These are phyloP conservation scores for Rhopalosiphum padi DNA, from an alignment of 1,140 invertebrate species.

Conservation along the genomic window DNA sequence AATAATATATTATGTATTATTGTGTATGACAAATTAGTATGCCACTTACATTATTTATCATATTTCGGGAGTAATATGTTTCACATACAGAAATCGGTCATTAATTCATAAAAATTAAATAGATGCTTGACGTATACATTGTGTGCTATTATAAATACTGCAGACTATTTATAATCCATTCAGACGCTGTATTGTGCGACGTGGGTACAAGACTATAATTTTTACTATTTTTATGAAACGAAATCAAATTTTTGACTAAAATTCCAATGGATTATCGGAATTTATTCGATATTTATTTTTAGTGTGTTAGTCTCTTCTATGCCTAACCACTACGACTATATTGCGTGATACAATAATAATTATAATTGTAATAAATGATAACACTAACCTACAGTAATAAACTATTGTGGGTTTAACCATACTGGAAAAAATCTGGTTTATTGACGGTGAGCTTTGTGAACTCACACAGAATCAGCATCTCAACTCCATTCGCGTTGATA, in stretches of 20 bases:
- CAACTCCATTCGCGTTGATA: not conserved
- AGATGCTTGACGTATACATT: not conserved
- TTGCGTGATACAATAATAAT: not conserved
- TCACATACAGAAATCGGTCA: not conserved
- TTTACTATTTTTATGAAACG: not conserved
- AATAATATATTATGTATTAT: not conserved
- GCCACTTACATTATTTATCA: not conserved
- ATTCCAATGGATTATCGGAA: not conserved
- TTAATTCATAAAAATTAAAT: not conserved
- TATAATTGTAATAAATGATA: not conserved
- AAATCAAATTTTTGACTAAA: not conserved
- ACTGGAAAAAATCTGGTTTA: not conserved
- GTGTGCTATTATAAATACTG: not conserved
- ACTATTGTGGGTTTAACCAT: not conserved
- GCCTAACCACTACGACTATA: accelerated
- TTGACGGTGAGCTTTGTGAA: not conserved
- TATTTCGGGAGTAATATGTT: not conserved
- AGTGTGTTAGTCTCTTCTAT: not conserved
- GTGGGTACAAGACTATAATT: not conserved
- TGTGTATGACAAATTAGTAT: not conserved
- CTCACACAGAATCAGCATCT: not conserved
- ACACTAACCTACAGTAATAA: not conserved
- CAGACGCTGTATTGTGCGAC: too few species aligned
- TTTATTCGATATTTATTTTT: not conserved
- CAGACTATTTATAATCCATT: not conserved